A percentile compares a stretch with the other conserved stretches of the same genome.
Evolutionary conservation across 2,113 vertebrate genomes (phyloP).

Genomic region (Epinephelus moara): DNA sequence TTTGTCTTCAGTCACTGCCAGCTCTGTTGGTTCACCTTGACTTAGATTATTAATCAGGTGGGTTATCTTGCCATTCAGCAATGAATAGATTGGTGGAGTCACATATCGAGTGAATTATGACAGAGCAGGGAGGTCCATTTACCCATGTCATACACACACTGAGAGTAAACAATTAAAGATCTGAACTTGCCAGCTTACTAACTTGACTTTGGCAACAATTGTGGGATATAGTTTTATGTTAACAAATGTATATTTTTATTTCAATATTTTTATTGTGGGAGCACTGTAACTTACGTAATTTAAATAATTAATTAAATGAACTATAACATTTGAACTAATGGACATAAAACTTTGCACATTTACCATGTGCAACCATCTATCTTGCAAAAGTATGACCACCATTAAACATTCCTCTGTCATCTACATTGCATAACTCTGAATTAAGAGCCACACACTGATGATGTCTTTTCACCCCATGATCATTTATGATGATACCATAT

Average conservation of each 20-base stretch:
- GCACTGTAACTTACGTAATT: not conserved
- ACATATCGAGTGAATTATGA: slow-evolving; percentile 1
- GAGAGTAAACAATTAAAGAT: not conserved
- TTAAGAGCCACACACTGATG: too few relatives aligned
- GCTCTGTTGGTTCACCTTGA: not conserved
- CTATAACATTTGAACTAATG: too few relatives aligned
- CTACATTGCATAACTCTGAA: too few relatives aligned
- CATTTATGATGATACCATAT: not conserved
- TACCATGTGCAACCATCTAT: not conserved
- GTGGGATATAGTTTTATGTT: not conserved
- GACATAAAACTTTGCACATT: too few relatives aligned
- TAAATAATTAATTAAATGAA: too few relatives aligned
- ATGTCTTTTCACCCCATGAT: not conserved
- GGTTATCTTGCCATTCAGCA: slow-evolving; percentile 14
- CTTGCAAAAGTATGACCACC: not conserved
- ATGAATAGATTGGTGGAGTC: slow-evolving; percentile 28
- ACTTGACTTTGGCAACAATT: not conserved
- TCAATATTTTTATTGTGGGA: not conserved
- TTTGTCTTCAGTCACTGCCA: slow-evolving; percentile 2
- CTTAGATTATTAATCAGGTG: slow-evolving; percentile 26
- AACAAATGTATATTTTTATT: not conserved
- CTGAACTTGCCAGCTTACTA: not conserved
- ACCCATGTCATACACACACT: not conserved
- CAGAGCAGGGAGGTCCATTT: slow-evolving; percentile 6
- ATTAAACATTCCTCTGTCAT: not conserved